Evolutionary conservation across 2,888 invertebrate species (phyloP).

Genomic region (Pachycephus smyrnensis): DNA sequence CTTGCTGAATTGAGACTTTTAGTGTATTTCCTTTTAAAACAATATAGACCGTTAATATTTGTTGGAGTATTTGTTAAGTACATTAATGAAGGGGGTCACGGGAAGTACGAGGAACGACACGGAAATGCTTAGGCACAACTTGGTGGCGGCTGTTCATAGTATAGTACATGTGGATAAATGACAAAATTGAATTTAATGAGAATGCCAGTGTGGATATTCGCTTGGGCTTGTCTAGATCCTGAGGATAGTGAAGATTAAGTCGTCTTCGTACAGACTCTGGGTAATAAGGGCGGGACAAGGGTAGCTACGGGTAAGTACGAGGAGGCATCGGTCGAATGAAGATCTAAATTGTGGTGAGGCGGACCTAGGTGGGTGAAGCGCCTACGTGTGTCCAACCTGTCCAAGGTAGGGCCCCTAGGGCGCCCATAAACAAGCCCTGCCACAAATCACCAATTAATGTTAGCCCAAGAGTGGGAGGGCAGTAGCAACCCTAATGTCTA

Average conservation of each 20-base stretch:
- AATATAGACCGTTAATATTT: neutral
- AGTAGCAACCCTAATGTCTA: constrained; percentile 13
- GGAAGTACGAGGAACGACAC: neutral
- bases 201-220: neutral
- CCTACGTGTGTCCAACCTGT: neutral
- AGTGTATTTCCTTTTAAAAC: neutral
- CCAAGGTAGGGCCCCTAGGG: neutral
- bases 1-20: too few relatives aligned
- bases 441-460: constrained; percentile 28
- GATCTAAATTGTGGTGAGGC: constrained; percentile 21
- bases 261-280: too few relatives aligned
- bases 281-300: neutral
- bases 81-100: neutral
- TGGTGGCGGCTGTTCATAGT: neutral
- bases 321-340: constrained; percentile 12
- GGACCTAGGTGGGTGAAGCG: constrained; percentile 13
- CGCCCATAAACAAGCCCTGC: neutral
- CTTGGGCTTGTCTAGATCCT: too few relatives aligned
- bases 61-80: neutral
- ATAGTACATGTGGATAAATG: neutral
- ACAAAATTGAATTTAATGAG: neutral
- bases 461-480: constrained; percentile 15
- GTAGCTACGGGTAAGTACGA: neutral
- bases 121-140: neutral
- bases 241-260: too few relatives aligned